Evolutionary conservation across 2,113 vertebrate species (phyloP).

Genomic region (Leucoraja erinaceus): DNA sequence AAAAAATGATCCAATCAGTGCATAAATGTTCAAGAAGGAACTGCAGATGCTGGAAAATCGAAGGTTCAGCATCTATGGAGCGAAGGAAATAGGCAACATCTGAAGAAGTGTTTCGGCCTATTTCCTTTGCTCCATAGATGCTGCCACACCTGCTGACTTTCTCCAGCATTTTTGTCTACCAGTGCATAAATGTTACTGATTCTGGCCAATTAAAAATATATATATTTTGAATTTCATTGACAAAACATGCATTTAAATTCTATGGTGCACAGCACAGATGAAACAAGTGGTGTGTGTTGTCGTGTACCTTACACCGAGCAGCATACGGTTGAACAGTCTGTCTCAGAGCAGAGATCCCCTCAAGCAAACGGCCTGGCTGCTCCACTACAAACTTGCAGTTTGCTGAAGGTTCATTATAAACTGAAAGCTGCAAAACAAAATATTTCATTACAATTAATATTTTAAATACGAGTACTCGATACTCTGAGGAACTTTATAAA

Average conservation of each 20-base stretch:
- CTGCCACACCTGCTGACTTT: too few species aligned
- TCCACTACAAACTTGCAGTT: constrained; percentile 58
- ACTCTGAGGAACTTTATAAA: background rate
- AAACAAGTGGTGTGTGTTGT: background rate
- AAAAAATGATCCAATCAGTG: too few species aligned
- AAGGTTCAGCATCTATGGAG: too few species aligned
- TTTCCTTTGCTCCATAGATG: too few species aligned
- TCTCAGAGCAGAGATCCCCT: constrained; percentile 53
- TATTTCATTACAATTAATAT: background rate
- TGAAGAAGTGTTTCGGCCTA: too few species aligned
- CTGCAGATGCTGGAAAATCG: too few species aligned
- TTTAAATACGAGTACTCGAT: background rate
- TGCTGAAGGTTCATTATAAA: constrained; percentile 60
- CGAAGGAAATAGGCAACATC: too few species aligned
- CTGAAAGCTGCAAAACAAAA: constrained; percentile 61
- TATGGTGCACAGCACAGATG: background rate
- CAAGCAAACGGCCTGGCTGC: constrained; percentile 63
- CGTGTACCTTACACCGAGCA: constrained; percentile 62
- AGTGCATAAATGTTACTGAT: background rate
- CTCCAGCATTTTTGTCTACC: too few species aligned
- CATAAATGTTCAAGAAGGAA: too few species aligned
- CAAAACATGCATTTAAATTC: background rate
- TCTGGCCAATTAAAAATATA: background rate
- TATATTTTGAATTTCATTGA: background rate
- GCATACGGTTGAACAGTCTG: constrained; percentile 48